Conservation (phyloP, 2,113 vertebrate species). For the Pachyramphus minor region DNA sequence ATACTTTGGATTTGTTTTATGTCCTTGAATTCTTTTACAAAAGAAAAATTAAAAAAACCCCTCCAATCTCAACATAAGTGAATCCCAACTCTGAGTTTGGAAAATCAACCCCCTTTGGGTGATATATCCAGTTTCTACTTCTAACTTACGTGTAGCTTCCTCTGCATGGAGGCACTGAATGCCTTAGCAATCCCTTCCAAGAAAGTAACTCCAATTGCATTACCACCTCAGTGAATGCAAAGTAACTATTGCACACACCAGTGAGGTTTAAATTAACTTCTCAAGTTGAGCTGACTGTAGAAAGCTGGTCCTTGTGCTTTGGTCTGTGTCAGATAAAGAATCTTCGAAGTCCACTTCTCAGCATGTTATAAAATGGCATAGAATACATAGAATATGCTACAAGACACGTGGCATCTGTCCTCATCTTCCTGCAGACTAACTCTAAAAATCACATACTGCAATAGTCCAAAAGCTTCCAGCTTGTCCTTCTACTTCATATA, state of each 20-base stretch:
- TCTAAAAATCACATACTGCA: background rate
- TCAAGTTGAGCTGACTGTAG: fast-evolving
- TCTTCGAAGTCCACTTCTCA: background rate
- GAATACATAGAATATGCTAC: background rate
- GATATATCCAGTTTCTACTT: background rate
- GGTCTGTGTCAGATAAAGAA: background rate
- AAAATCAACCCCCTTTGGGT: background rate
- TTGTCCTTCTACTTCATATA: background rate
- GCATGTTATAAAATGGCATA: fast-evolving
- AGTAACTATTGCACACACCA: background rate
- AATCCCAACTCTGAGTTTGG: background rate
- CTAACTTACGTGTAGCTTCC: background rate
- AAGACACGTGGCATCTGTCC: fast-evolving
- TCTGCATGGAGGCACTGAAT: background rate
- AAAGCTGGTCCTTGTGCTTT: background rate
- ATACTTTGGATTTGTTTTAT: background rate
- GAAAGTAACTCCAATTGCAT: background rate
- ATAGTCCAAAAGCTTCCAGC: background rate
- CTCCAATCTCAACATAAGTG: background rate
- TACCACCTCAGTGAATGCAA: background rate
- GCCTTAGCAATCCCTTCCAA: background rate
- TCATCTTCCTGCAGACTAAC: background rate
- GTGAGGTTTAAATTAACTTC: background rate
- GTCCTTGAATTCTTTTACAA: background rate
- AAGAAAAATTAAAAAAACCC: background rate